Evolutionary conservation across 2,888 invertebrate genomes (phyloP).

Genomic region (Heterodera filipjevi): DNA sequence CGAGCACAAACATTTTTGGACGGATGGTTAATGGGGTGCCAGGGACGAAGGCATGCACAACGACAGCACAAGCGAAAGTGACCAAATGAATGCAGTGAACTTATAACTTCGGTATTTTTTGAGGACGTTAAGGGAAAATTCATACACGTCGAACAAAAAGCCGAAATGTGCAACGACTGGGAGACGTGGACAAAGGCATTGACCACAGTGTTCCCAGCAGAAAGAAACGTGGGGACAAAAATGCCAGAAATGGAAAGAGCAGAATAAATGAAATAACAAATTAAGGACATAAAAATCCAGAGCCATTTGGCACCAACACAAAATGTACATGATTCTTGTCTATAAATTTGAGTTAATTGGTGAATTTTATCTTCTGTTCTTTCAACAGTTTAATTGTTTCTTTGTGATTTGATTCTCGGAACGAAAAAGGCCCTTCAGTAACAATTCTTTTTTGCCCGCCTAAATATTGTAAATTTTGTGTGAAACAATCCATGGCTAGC

Average conservation of each 20-base stretch:
- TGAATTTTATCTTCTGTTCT: too few species aligned
- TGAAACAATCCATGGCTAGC: too few species aligned
- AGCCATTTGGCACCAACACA: too few species aligned
- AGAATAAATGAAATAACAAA: background rate
- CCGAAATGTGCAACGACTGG: constrained; percentile 32
- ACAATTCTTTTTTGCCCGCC: constrained; percentile 14
- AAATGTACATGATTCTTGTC: too few species aligned
- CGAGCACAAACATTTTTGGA: constrained; percentile 51
- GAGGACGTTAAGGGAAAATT: constrained; percentile 40
- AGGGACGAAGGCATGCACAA: constrained; percentile 33
- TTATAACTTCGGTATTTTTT: background rate
- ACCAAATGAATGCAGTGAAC: background rate
- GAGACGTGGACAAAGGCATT: constrained; percentile 38
- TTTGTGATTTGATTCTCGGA: too few species aligned
- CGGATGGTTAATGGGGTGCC: constrained; percentile 49
- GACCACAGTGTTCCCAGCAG: constrained; percentile 29
- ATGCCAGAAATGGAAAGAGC: background rate
- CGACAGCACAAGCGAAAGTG: background rate
- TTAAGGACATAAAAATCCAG: too few species aligned
- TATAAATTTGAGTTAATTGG: too few species aligned
- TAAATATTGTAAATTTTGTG: background rate
- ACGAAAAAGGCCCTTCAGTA: background rate
- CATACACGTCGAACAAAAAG: constrained; percentile 48
- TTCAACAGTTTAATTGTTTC: too few species aligned
- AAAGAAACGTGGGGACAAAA: background rate